A percentile compares a stretch with the other conserved stretches of the same genome.
Evolutionary conservation across 2,888 invertebrate genomes (phyloP).

Genomic region (Empis livida): DNA sequence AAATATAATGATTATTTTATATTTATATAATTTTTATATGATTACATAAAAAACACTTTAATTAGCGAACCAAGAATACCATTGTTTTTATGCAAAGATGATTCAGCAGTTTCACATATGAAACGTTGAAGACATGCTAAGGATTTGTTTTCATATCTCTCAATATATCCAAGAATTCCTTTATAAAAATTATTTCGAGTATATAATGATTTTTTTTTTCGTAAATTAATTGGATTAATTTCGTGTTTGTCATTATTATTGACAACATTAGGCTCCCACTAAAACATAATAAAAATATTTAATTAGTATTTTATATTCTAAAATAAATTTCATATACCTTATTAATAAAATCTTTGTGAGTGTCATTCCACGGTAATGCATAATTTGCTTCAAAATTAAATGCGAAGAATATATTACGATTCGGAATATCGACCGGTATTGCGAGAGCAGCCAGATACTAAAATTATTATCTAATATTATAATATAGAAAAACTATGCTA

Average conservation of each 20-base stretch:
- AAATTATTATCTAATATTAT: neutral
- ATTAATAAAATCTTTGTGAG: constrained; percentile 3
- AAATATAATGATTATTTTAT: no score
- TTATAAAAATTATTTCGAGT: neutral
- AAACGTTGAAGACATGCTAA: neutral
- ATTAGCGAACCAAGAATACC: neutral
- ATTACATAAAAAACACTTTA: neutral
- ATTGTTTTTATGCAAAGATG: neutral
- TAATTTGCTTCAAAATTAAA: constrained; percentile 55
- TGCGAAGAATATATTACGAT: constrained; percentile 49
- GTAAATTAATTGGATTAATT: neutral
- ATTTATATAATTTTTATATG: neutral
- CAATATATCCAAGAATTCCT: neutral
- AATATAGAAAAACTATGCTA: neutral
- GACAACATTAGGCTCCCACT: neutral
- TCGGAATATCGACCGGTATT: constrained; percentile 46
- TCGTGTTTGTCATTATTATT: neutral
- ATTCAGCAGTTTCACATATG: neutral
- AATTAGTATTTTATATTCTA: no score
- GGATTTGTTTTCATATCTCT: neutral
- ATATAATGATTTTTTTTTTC: neutral
- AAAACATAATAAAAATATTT: neutral
- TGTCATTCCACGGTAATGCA: constrained; percentile 10
- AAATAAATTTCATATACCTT: constrained; percentile 5
- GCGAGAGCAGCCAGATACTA: constrained; percentile 53